phyloP scores from a whole-genome alignment of 2,888 invertebrate genomes.

The Osmoderma eremita region DNA sequence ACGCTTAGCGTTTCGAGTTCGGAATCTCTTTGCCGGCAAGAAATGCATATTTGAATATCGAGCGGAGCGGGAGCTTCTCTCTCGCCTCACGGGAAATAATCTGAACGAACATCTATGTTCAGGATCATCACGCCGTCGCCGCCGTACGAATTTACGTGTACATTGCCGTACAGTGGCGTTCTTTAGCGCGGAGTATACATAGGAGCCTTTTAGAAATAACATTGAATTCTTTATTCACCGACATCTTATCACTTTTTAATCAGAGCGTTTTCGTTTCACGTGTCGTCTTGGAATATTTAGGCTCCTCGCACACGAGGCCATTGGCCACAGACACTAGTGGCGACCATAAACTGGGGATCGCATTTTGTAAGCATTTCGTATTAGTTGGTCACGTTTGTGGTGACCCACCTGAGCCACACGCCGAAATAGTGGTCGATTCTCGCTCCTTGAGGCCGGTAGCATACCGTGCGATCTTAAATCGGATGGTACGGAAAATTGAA shows the following conservation, averaged over 20 bases:
- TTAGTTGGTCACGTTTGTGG: too few relatives aligned
- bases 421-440: too few relatives aligned
- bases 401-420: too few relatives aligned
- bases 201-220: constrained; percentile 18
- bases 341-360: too few relatives aligned
- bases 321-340: too few relatives aligned
- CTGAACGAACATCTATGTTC: constrained; percentile 28
- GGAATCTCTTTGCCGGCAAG: constrained; percentile 53
- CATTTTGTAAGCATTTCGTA: too few relatives aligned
- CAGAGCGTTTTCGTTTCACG: constrained; percentile 5
- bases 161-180: background rate
- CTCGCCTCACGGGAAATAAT: constrained; percentile 50
- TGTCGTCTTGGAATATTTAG: constrained; percentile 1
- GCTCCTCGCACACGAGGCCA: too few relatives aligned
- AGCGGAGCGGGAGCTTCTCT: constrained; percentile 44
- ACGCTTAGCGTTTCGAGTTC: constrained; percentile 58
- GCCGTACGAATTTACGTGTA: constrained; percentile 6
- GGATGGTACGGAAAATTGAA: too few relatives aligned
- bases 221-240: constrained; percentile 9
- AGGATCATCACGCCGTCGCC: constrained; percentile 21
- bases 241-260: constrained; percentile 9
- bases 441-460: too few relatives aligned
- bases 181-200: constrained; percentile 2
- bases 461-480: too few relatives aligned
- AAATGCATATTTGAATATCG: constrained; percentile 57